These are phyloP conservation scores for Meles meles DNA, from an alignment of 2,113 vertebrate species.

Conservation along the genomic window DNA sequence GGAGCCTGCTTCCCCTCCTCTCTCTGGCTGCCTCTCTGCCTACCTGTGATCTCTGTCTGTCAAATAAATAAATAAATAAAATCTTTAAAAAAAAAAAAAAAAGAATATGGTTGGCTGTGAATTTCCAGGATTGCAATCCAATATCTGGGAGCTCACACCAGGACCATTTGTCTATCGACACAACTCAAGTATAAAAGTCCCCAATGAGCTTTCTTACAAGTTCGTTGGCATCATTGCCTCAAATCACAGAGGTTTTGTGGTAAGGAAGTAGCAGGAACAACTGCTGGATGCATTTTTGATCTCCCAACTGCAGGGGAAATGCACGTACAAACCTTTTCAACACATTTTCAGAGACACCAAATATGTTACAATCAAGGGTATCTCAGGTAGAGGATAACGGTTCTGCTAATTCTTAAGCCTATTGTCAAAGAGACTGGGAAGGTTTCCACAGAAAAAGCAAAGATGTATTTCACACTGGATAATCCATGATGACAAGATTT, in stretches of 20 bases:
- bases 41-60: no score
- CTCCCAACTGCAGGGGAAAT: not conserved
- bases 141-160: not conserved
- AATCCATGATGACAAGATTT: slow-evolving; percentile 51
- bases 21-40: no score
- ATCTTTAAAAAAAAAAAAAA: no score
- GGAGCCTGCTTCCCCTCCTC: no score
- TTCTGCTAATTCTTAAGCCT: not conserved
- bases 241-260: slow-evolving; percentile 39
- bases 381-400: not conserved
- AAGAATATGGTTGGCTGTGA: not conserved
- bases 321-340: not conserved
- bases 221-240: not conserved
- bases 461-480: slow-evolving; percentile 24
- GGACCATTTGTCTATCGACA: not conserved
- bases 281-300: slow-evolving; percentile 9
- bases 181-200: not conserved
- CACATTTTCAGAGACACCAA: slow-evolving; percentile 12
- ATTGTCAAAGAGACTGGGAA: not conserved
- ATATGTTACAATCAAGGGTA: not conserved
- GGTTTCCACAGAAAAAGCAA: not conserved
- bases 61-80: no score
- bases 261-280: slow-evolving; percentile 39
- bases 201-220: not conserved
- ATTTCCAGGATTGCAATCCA: not conserved